Evolutionary conservation across 2,797 vertebrate genomes (phyloP).

Genomic region (Enteromius mattozi): DNA sequence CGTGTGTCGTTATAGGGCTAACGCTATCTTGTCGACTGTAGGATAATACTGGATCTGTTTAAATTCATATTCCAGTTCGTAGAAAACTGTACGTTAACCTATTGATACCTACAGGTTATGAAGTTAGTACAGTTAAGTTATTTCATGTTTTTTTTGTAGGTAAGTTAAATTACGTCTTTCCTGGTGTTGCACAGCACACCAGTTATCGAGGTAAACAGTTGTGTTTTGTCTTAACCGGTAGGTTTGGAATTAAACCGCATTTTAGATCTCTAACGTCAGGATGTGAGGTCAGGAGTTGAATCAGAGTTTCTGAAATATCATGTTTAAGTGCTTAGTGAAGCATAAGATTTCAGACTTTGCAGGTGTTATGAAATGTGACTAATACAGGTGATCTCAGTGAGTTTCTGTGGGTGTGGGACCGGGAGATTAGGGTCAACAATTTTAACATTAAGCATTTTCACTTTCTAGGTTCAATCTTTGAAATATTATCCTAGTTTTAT

Average conservation of each 20-base stretch:
- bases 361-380: slow-evolving; percentile 2
- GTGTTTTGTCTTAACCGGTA: fast-evolving
- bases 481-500: neutral
- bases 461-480: neutral
- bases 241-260: neutral
- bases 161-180: neutral
- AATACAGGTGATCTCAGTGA: neutral
- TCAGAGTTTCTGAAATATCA: neutral
- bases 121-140: neutral
- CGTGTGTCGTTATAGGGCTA: neutral
- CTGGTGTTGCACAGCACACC: neutral
- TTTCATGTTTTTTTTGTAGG: neutral
- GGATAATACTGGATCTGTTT: too few species aligned
- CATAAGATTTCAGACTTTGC: neutral
- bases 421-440: neutral
- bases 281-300: neutral
- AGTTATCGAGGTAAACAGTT: neutral
- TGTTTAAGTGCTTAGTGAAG: neutral
- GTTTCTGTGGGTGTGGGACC: slow-evolving; percentile 27
- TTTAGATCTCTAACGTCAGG: neutral
- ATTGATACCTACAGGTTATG: neutral
- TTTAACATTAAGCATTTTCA: neutral
- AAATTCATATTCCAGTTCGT: neutral
- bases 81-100: neutral
- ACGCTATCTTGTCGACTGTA: neutral